A percentile compares a stretch with the other conserved stretches of the same genome.
phyloP scores from a whole-genome alignment of 64 coral and sea anemone genomes.

The Anthopleura sola region DNA sequence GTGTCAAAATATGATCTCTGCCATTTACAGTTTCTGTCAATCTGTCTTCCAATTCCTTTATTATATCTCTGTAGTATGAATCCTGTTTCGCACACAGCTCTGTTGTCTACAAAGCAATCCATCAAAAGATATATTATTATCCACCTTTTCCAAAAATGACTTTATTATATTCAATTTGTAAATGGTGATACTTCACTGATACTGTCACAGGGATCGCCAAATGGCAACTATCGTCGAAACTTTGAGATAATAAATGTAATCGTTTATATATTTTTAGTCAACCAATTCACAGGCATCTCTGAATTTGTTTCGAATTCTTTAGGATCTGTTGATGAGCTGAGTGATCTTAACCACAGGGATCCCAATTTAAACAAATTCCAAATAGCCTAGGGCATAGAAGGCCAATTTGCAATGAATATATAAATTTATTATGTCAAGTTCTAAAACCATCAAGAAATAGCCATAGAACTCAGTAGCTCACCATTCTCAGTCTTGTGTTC shows the following conservation, averaged over 20 bases:
- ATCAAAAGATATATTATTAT: not conserved
- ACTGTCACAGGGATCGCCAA: too few species aligned
- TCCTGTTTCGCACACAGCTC: constrained; percentile 88
- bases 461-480: not conserved
- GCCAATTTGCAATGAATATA: not conserved
- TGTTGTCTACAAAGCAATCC: constrained; percentile 48
- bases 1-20: constrained; percentile 74
- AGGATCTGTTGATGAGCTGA: too few species aligned
- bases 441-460: not conserved
- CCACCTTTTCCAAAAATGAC: too few species aligned
- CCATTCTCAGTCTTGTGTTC: constrained; percentile 68
- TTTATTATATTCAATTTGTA: too few species aligned
- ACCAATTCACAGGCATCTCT: too few species aligned
- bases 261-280: too few species aligned
- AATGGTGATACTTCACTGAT: too few species aligned
- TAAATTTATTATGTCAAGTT: not conserved
- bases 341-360: too few species aligned
- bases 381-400: not conserved
- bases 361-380: too few species aligned
- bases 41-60: constrained; percentile 72
- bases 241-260: too few species aligned
- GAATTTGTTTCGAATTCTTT: too few species aligned
- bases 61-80: constrained; percentile 84
- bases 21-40: constrained; percentile 75
- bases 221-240: too few species aligned